phyloP scores from a whole-genome alignment of 2,113 vertebrate genomes.

The Oophaga pumilio region DNA sequence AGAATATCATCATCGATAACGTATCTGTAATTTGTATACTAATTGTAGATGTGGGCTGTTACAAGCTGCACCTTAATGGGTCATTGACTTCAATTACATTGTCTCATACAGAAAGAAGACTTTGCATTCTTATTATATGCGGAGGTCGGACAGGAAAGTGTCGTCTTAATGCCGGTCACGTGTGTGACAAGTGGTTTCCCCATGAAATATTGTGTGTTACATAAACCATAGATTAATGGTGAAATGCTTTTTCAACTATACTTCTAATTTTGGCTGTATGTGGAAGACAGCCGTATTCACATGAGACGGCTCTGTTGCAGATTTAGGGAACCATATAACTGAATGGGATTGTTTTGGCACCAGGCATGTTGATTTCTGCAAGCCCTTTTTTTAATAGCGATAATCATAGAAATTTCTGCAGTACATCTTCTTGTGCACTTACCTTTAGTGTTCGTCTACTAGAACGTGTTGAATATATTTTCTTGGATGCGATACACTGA shows the following conservation, averaged over 20 bases:
- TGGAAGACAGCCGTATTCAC: background rate
- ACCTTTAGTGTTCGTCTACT: too few relatives aligned
- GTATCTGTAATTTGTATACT: slow-evolving; percentile 41
- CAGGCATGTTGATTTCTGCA: too few relatives aligned
- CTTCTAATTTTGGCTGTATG: background rate
- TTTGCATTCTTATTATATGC: slow-evolving; percentile 14
- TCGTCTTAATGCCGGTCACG: slow-evolving; percentile 5
- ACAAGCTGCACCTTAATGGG: slow-evolving; percentile 46
- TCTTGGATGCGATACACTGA: too few relatives aligned
- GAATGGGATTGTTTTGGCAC: too few relatives aligned
- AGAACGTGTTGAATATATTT: too few relatives aligned
- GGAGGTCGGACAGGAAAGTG: background rate
- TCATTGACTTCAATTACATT: slow-evolving; percentile 45
- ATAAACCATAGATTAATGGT: background rate
- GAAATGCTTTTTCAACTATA: background rate
- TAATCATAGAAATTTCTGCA: too few relatives aligned
- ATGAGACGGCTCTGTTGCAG: background rate
- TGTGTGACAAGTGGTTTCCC: background rate
- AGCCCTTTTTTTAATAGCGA: too few relatives aligned
- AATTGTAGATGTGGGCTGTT: slow-evolving; percentile 41
- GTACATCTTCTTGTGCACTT: too few relatives aligned
- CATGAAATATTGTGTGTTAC: background rate
- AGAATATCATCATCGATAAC: slow-evolving; percentile 43
- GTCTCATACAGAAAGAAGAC: slow-evolving; percentile 21
- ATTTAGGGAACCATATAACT: too few relatives aligned